A percentile compares a stretch with the other conserved stretches of the same genome.
Conservation (phyloP, 1,140 invertebrate genomes). For the Papilio xuthus region DNA sequence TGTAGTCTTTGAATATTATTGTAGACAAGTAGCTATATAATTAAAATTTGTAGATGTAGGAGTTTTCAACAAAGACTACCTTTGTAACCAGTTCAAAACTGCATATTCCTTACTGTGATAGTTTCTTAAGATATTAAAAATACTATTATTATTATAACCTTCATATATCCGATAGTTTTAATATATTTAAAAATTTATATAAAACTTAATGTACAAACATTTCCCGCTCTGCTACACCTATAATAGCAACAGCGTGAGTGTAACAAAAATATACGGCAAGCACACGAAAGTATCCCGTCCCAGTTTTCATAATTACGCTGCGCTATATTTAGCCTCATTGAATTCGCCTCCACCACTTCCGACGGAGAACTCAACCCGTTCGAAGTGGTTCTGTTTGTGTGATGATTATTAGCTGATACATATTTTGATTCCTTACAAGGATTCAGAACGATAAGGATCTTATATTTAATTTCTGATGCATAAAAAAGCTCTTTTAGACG, state of each 20-base stretch:
- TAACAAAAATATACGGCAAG: conserved; percentile 4
- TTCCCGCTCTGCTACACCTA: neutral
- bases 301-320: conserved; percentile 36
- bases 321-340: conserved; percentile 38
- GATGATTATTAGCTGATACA: neutral
- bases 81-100: too few species aligned
- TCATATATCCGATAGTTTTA: too few species aligned
- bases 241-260: neutral
- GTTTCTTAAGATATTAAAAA: too few species aligned
- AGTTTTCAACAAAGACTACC: too few species aligned
- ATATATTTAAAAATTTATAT: neutral
- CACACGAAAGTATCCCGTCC: conserved; percentile 34
- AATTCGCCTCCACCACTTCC: conserved; percentile 32
- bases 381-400: conserved; percentile 8
- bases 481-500: neutral
- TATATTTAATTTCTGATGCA: neutral
- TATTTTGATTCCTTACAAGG: neutral
- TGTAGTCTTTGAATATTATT: too few species aligned
- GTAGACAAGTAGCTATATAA: too few species aligned
- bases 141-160: too few species aligned
- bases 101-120: too few species aligned
- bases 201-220: neutral
- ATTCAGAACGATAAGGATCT: neutral
- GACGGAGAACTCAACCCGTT: conserved; percentile 26
- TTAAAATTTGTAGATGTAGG: too few species aligned